Evolutionary conservation across 2,797 vertebrate species (phyloP).

Genomic region (Lerista edwardsae): DNA sequence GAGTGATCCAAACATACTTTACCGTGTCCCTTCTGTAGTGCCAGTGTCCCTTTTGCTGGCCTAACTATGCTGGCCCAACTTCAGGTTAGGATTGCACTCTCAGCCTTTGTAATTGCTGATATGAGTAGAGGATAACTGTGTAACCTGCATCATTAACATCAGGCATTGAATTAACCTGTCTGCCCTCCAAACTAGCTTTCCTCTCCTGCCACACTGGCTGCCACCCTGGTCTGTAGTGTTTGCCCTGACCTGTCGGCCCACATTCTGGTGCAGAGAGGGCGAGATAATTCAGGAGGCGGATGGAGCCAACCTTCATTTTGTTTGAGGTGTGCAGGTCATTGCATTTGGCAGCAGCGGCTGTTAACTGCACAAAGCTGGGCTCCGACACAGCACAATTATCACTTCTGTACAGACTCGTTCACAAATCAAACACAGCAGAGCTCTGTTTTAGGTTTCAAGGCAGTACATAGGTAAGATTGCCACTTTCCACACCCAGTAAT

Average conservation of each 20-base stretch:
- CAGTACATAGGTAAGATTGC: background rate
- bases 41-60: too few relatives aligned
- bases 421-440: background rate
- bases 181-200: background rate
- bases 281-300: background rate
- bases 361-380: background rate
- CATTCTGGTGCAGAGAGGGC: background rate
- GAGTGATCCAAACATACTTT: too few relatives aligned
- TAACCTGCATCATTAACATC: background rate
- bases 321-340: background rate
- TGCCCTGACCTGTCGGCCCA: background rate
- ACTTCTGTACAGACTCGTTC: background rate
- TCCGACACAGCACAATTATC: slow-evolving; percentile 15
- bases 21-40: too few relatives aligned
- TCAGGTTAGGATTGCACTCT: too few relatives aligned
- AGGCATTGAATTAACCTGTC: background rate
- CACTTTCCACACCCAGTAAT: background rate
- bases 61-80: too few relatives aligned
- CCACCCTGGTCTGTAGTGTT: slow-evolving; percentile 42
- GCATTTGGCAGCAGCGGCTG: background rate
- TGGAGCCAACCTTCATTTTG: background rate
- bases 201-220: slow-evolving; percentile 29
- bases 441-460: too few relatives aligned
- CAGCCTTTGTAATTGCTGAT: background rate
- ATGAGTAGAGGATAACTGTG: background rate